Base-by-base conservation (phyloP, 2,888 invertebrate species). In the Troglohyphantes excavatus region DNA sequence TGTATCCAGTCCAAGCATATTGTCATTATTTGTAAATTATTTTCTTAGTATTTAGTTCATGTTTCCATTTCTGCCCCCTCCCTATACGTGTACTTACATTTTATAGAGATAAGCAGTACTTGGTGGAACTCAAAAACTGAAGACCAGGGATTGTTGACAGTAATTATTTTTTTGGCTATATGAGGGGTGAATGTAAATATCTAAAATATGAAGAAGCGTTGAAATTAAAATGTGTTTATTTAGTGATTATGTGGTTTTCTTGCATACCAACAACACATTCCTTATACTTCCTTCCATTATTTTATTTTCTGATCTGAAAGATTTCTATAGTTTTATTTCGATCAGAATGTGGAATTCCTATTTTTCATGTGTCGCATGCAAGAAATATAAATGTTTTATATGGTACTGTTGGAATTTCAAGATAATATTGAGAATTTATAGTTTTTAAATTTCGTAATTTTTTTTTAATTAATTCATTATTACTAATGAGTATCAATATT, bases 181-280 rank as follows among this genome's bases (percentile, higher is more conserved):
- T 46, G 84, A 84, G 78, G 89, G 78, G 84, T 90, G 83, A 83
- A 76, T 89, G 89, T 90, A 90, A 90, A 90, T 90, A 90, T 90
- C 72, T 63, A 68, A 89, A 78, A 78, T 72, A 88, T 75, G 82
- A 89, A 85, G 53, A 53, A 73, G 88, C 83, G 89, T 90, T 90
- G 89, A 90, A 90, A 90, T 78, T 90, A 90, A 90, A 90, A 90
- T 90, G 89, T 90, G 89, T 90, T 90, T 90, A 90, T 90, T 90
- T 90, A 90, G 83, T 84, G 89, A 90, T 2, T 39, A 9, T 53
- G 26, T 27, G 19, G 43, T 39, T 29, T 67, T 65, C 19, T 21
- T 81, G 43, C 11, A 46, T 19, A 63, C 21, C 13, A 3, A 33
- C 59, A 63, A 63, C 19, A 59, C 17, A 46, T 33, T 6, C 21